Evolutionary conservation across 1,140 invertebrate genomes (phyloP).

Genomic region (Calosoma granatense): DNA sequence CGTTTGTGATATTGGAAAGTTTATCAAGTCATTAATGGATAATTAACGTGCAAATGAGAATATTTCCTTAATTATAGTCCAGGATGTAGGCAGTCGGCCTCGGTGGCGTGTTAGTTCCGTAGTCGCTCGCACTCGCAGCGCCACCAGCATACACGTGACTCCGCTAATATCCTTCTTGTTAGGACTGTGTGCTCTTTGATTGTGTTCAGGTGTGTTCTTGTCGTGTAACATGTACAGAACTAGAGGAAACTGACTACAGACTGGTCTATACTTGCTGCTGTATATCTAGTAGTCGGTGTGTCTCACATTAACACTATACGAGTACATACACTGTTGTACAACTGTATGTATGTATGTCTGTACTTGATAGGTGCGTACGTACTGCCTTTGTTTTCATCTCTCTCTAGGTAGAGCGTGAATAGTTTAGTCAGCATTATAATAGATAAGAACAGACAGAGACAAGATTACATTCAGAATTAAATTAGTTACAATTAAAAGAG

Average conservation of each 20-base stretch:
- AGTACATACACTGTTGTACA: neutral
- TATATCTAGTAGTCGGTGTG: neutral
- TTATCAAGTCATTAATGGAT: conserved; percentile 9
- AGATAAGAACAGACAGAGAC: neutral
- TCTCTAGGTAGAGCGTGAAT: neutral
- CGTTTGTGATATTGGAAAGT: conserved; percentile 7
- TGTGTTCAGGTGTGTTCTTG: neutral
- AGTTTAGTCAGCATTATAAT: neutral
- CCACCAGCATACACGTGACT: neutral
- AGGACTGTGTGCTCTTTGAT: conserved; percentile 2
- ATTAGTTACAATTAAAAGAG: neutral
- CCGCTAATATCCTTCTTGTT: conserved; percentile 4
- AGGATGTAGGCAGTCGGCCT: conserved; percentile 5
- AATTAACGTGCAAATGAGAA: conserved; percentile 8
- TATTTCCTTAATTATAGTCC: conserved; percentile 8
- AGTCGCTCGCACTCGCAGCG: neutral
- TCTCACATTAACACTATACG: neutral
- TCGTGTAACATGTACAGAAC: too few relatives aligned
- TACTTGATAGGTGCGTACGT: neutral
- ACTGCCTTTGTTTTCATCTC: neutral
- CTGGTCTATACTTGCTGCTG: neutral
- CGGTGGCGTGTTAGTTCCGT: neutral
- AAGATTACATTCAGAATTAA: neutral
- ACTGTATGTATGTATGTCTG: neutral
- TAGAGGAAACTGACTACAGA: too few relatives aligned